phyloP scores from a whole-genome alignment of 2,888 invertebrate genomes.

The Mythimna albipuncta region DNA sequence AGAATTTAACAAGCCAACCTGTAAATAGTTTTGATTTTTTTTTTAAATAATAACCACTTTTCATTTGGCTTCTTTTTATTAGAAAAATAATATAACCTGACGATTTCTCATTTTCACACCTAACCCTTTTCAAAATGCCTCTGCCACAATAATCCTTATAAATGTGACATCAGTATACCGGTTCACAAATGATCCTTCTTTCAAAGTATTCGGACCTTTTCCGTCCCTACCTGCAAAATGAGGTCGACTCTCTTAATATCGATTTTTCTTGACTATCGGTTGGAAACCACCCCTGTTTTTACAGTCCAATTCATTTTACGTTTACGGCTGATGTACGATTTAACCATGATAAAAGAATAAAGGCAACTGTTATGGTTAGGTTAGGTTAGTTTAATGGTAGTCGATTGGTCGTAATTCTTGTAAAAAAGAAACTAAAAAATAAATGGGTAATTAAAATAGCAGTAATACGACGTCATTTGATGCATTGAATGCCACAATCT shows the following conservation, averaged over 20 bases:
- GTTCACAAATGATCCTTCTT: conserved; percentile 51
- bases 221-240: conserved; percentile 53
- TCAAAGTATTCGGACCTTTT: conserved; percentile 45
- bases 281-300: conserved; percentile 51
- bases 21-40: too few species aligned
- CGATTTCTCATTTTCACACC: conserved; percentile 22
- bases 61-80: neutral
- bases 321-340: conserved; percentile 37
- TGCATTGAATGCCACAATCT: too few species aligned
- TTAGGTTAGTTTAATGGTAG: neutral
- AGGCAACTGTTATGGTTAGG: neutral
- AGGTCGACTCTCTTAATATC: conserved; percentile 54
- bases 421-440: too few species aligned
- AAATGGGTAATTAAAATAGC: too few species aligned
- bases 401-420: too few species aligned
- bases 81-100: conserved; percentile 16
- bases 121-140: conserved; percentile 42
- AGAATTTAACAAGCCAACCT: too few species aligned
- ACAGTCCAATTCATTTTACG: conserved; percentile 52
- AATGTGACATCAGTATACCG: conserved; percentile 38
- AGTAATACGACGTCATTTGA: too few species aligned
- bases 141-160: conserved; percentile 41
- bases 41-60: neutral
- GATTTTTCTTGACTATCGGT: conserved; percentile 60
- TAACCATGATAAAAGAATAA: conserved; percentile 20